Conservation (phyloP, 2,113 vertebrate species). For the Columbina picui region DNA sequence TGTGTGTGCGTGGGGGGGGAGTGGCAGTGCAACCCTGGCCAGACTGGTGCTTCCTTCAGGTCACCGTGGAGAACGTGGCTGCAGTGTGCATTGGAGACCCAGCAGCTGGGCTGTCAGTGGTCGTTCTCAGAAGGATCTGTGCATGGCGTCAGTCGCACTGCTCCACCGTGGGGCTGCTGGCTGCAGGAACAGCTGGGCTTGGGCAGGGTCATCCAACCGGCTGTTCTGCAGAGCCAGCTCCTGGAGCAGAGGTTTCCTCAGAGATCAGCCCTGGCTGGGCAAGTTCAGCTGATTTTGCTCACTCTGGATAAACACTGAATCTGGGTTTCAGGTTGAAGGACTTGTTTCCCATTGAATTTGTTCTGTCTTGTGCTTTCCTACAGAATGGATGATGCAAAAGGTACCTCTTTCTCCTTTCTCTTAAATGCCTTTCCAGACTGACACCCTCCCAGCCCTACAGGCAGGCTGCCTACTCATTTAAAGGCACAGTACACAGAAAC, state of each 20-base stretch:
- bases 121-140: background rate
- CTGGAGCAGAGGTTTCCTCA: background rate
- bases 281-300: background rate
- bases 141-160: background rate
- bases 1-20: background rate
- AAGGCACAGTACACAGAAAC: conserved; percentile 35
- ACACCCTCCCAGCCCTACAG: conserved; percentile 33
- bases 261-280: background rate
- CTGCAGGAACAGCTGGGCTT: background rate
- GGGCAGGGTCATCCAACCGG: background rate
- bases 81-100: background rate
- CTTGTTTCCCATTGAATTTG: background rate
- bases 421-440: conserved; percentile 52
- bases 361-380: conserved; percentile 32
- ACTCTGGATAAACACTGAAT: background rate
- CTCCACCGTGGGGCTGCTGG: background rate
- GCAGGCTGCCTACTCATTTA: conserved; percentile 53
- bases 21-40: background rate
- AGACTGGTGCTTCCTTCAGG: background rate
- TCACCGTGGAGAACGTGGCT: background rate
- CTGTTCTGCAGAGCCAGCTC: background rate
- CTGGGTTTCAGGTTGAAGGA: background rate
- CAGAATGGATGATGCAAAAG: conserved; percentile 31
- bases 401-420: background rate
- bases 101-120: background rate